Evolutionary conservation across 2,888 invertebrate species (phyloP).

Genomic region (Drosophila paramelanica): DNA sequence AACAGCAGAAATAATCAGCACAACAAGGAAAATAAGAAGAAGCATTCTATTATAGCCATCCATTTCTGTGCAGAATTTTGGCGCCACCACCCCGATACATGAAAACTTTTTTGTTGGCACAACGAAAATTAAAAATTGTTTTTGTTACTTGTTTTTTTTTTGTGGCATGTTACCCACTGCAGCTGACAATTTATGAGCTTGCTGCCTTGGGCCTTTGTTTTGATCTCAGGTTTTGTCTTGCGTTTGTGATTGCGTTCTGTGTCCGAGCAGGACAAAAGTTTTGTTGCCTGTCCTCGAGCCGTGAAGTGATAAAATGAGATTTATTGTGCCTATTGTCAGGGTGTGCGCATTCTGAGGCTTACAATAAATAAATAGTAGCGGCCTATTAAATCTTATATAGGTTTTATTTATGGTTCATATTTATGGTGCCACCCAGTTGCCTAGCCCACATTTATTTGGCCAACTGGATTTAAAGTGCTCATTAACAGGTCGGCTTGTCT

Average conservation of each 20-base stretch:
- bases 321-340: constrained; percentile 66
- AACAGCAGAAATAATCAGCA: constrained; percentile 1
- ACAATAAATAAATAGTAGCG: constrained; percentile 61
- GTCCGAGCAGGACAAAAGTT: constrained; percentile 39
- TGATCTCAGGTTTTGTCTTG: constrained; percentile 32
- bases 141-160: constrained; percentile 14
- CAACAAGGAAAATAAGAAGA: constrained; percentile 2
- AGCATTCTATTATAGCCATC: constrained; percentile 39
- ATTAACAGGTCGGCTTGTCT: constrained; percentile 53
- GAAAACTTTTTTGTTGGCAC: constrained; percentile 31
- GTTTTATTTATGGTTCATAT: constrained; percentile 63
- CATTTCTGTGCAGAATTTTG: constrained; percentile 31
- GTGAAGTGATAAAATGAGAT: constrained; percentile 75
- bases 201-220: constrained; percentile 31
- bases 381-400: constrained; percentile 53
- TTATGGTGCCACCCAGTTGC: constrained; percentile 39
- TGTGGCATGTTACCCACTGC: constrained; percentile 16
- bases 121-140: constrained; percentile 47
- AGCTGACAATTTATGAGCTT: constrained; percentile 59
- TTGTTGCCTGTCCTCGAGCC: constrained; percentile 51
- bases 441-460: constrained; percentile 54
- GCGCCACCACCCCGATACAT: constrained; percentile 8
- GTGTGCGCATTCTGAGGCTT: constrained; percentile 14
- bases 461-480: constrained; percentile 39
- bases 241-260: constrained; percentile 3